These are phyloP conservation scores for Petroica traversi DNA, from an alignment of 2,113 vertebrate species.

Conservation along the genomic window DNA sequence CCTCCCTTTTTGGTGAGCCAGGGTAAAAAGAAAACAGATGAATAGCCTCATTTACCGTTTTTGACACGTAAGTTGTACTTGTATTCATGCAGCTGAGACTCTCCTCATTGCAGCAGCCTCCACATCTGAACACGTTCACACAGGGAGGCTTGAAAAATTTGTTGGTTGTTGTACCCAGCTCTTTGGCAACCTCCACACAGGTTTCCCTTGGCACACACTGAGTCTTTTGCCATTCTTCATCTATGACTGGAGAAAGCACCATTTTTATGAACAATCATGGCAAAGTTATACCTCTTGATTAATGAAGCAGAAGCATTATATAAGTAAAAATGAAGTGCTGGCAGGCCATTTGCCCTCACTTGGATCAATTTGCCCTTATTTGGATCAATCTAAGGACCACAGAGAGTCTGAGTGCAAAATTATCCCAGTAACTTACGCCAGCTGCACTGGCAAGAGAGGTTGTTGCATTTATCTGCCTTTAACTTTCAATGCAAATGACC, in stretches of 20 bases:
- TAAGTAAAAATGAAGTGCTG: conserved; percentile 7
- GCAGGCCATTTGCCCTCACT: not conserved
- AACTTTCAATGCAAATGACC: not conserved
- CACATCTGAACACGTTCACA: conserved; percentile 89
- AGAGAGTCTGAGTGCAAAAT: not conserved
- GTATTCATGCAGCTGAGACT: conserved; percentile 89
- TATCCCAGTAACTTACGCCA: conserved; percentile 5
- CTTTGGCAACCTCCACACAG: conserved; percentile 91
- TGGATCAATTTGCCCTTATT: not conserved
- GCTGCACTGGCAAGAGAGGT: conserved; percentile 14
- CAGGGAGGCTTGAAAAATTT: conserved; percentile 97
- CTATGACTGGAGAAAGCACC: conserved; percentile 82
- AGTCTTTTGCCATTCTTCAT: conserved; percentile 95
- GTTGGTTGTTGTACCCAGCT: conserved; percentile 85
- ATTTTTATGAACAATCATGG: not conserved
- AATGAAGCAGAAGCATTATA: not conserved
- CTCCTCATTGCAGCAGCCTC: conserved; percentile 95
- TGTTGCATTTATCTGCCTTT: not conserved
- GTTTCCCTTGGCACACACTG: conserved; percentile 94
- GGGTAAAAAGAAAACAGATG: not conserved
- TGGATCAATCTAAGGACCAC: not conserved
- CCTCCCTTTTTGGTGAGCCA: not conserved
- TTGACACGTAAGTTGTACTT: conserved; percentile 86
- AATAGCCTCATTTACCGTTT: conserved; percentile 82
- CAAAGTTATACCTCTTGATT: not conserved